Conservation (phyloP, 2,113 vertebrate species). For the Nibea coibor region DNA sequence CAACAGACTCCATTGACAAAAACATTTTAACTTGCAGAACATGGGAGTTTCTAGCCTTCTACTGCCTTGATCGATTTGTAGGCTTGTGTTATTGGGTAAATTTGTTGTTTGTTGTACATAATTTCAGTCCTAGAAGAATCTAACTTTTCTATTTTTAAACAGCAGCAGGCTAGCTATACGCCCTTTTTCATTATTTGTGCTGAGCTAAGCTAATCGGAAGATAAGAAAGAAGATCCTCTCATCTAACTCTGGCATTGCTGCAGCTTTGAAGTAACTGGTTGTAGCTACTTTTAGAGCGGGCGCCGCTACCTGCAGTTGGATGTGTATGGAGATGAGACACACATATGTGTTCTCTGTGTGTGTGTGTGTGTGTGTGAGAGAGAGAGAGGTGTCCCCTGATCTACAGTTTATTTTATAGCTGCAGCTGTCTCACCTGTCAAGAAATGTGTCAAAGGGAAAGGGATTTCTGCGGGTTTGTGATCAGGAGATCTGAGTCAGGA, state of each 20-base stretch:
- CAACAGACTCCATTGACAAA: no score
- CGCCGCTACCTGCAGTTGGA: not conserved
- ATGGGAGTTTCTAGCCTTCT: no score
- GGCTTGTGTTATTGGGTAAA: no score
- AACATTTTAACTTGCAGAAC: no score
- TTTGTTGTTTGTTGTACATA: no score
- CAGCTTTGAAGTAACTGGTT: not conserved
- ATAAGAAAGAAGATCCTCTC: not conserved
- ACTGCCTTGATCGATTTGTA: no score
- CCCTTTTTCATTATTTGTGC: not conserved
- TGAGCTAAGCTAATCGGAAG: not conserved
- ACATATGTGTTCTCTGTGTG: not conserved
- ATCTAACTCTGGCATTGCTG: not conserved
- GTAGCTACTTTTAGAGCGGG: not conserved
- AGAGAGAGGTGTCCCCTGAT: not conserved
- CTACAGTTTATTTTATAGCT: not conserved
- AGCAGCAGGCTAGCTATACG: not conserved
- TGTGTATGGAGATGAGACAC: not conserved
- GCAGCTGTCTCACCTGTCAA: not conserved
- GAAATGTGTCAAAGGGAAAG: not conserved
- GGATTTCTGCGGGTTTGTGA: not conserved
- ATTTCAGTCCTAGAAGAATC: no score
- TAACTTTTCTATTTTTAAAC: no score
- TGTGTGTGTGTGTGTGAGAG: slow-evolving; percentile 10
- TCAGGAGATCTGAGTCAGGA: not conserved